Evolutionary conservation across 2,888 invertebrate species (phyloP).

Genomic region (Hedychridium roseum): DNA sequence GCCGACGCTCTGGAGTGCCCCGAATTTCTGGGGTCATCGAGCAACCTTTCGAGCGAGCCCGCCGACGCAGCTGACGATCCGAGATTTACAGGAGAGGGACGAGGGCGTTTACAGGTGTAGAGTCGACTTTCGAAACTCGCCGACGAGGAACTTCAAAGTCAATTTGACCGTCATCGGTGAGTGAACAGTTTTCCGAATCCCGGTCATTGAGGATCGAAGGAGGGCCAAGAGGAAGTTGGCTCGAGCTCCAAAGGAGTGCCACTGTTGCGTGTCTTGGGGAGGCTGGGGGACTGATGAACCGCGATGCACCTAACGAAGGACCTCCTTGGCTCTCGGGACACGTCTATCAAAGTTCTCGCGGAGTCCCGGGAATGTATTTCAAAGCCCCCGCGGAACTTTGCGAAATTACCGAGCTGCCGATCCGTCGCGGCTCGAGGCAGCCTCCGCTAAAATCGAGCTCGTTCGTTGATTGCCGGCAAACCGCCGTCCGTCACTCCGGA

Average conservation of each 20-base stretch:
- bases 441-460: too few species aligned
- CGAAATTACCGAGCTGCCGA: conserved; percentile 17
- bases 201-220: too few species aligned
- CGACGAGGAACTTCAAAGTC: conserved; percentile 77
- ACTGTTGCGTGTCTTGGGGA: too few species aligned
- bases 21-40: conserved; percentile 68
- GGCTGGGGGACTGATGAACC: too few species aligned
- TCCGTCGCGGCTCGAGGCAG: too few species aligned
- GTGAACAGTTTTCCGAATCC: conserved; percentile 46
- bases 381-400: conserved; percentile 14
- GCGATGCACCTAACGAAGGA: too few species aligned
- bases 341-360: neutral
- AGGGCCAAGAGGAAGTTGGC: too few species aligned
- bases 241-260: too few species aligned
- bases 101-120: conserved; percentile 78
- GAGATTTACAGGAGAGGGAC: conserved; percentile 64
- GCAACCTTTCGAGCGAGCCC: conserved; percentile 68
- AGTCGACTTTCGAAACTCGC: conserved; percentile 78
- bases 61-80: conserved; percentile 66
- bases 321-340: neutral
- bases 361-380: too few species aligned
- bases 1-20: conserved; percentile 70
- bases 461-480: too few species aligned
- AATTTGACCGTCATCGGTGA: conserved; percentile 79
- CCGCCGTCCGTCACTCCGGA: conserved; percentile 29